Conservation (phyloP, 2,113 vertebrate species). For the Myotis davidii region DNA sequence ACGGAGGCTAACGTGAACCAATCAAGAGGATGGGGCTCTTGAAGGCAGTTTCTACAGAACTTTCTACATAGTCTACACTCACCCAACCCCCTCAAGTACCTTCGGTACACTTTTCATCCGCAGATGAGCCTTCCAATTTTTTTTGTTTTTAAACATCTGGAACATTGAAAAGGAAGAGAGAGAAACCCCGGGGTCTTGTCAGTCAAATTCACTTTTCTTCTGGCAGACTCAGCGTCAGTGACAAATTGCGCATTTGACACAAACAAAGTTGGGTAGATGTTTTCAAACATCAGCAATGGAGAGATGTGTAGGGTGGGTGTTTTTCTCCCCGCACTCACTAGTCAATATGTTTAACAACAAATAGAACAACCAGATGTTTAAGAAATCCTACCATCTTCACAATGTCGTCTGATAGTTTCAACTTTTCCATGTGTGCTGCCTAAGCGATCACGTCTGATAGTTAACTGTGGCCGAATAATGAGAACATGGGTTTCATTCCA, state of each 20-base stretch:
- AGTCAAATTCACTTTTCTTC: constrained; percentile 63
- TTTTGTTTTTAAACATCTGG: constrained; percentile 61
- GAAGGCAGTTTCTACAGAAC: constrained; percentile 60
- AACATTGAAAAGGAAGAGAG: constrained; percentile 58
- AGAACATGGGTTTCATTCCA: neutral
- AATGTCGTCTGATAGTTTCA: neutral
- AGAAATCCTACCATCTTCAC: constrained; percentile 31
- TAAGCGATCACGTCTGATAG: neutral
- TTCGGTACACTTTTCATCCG: neutral
- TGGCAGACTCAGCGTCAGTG: constrained; percentile 62
- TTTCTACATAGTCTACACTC: neutral
- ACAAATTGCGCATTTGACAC: constrained; percentile 67
- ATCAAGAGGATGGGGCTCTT: constrained; percentile 56
- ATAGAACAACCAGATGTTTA: constrained; percentile 70
- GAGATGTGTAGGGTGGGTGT: constrained; percentile 39
- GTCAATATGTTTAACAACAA: constrained; percentile 77
- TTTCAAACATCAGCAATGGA: constrained; percentile 60
- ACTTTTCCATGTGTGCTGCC: too few species aligned
- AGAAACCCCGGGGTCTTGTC: constrained; percentile 49
- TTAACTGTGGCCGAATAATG: neutral
- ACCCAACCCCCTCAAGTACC: neutral
- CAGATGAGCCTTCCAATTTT: constrained; percentile 49
- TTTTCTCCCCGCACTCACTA: neutral
- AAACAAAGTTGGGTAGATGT: constrained; percentile 73
- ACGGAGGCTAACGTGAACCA: constrained; percentile 64